Conservation (phyloP, 2,113 vertebrate genomes). For the Ctenodactylus gundi region DNA sequence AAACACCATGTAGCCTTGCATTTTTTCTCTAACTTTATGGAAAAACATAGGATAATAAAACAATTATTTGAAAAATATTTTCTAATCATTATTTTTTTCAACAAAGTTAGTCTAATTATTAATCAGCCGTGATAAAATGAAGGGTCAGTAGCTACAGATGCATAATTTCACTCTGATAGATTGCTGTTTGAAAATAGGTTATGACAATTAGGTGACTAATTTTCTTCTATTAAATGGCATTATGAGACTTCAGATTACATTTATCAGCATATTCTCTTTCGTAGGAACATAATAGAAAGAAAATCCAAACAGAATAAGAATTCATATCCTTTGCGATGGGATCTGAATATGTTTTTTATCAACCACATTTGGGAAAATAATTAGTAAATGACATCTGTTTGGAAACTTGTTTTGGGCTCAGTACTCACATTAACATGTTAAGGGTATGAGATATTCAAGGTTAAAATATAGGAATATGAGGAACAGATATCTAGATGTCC, state of each 20-base stretch:
- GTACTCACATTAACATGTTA: conserved; percentile 61
- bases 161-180: conserved; percentile 88
- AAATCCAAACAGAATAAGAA: conserved; percentile 69
- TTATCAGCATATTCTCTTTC: conserved; percentile 84
- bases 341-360: conserved; percentile 37
- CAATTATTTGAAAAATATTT: conserved; percentile 84
- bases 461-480: conserved; percentile 63
- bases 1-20: neutral
- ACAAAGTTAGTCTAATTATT: conserved; percentile 86
- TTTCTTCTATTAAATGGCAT: conserved; percentile 87
- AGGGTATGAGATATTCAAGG: conserved; percentile 37
- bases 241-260: conserved; percentile 87
- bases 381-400: conserved; percentile 75
- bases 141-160: conserved; percentile 88
- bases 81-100: conserved; percentile 84
- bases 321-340: conserved; percentile 62
- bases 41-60: conserved; percentile 71
- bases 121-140: conserved; percentile 86
- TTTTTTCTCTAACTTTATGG: conserved; percentile 72
- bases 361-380: conserved; percentile 70
- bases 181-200: conserved; percentile 88
- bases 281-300: conserved; percentile 75
- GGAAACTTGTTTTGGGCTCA: conserved; percentile 72
- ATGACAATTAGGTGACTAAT: conserved; percentile 89
- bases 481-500: conserved; percentile 75